These are phyloP conservation scores for Jacana jacana DNA, from an alignment of 2,113 vertebrate genomes.

Conservation along the genomic window DNA sequence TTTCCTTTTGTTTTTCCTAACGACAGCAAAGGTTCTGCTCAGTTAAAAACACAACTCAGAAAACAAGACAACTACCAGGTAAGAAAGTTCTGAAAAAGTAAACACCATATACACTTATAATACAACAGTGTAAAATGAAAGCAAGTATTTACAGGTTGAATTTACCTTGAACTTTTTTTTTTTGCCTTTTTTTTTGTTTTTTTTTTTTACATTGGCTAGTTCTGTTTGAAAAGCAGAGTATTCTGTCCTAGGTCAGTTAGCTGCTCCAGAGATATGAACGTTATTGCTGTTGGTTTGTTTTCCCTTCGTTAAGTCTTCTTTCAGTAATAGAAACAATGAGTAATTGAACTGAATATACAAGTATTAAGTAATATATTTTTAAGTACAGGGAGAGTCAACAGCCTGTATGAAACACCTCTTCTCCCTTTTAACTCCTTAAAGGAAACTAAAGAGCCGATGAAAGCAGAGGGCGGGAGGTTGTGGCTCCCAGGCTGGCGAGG, in stretches of 20 bases:
- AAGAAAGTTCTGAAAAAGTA: slow-evolving; percentile 85
- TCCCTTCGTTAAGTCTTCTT: slow-evolving; percentile 73
- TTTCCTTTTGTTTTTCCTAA: slow-evolving; percentile 63
- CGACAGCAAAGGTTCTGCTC: slow-evolving; percentile 65
- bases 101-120: slow-evolving; percentile 91
- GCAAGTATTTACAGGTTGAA: slow-evolving; percentile 89
- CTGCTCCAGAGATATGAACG: slow-evolving; percentile 80
- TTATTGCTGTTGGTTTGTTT: slow-evolving; percentile 91
- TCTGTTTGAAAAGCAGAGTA: slow-evolving; percentile 73
- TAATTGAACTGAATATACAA: slow-evolving; percentile 73
- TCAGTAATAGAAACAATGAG: slow-evolving; percentile 79
- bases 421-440: slow-evolving; percentile 72
- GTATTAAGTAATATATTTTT: slow-evolving; percentile 47
- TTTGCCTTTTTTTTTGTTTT: slow-evolving; percentile 64
- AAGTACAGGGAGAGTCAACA: slow-evolving; percentile 73
- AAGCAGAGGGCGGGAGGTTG: neutral
- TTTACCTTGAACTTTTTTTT: slow-evolving; percentile 66
- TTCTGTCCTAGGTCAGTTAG: slow-evolving; percentile 70
- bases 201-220: slow-evolving; percentile 85
- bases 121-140: slow-evolving; percentile 85
- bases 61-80: slow-evolving; percentile 84
- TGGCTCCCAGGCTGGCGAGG: neutral
- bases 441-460: slow-evolving; percentile 62
- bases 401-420: slow-evolving; percentile 70
- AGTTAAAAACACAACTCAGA: slow-evolving; percentile 82